Evolutionary conservation across 2,797 vertebrate genomes (phyloP), one percentile per base, ranked within the genome.

Genomic region (Crax fasciolata): DNA sequence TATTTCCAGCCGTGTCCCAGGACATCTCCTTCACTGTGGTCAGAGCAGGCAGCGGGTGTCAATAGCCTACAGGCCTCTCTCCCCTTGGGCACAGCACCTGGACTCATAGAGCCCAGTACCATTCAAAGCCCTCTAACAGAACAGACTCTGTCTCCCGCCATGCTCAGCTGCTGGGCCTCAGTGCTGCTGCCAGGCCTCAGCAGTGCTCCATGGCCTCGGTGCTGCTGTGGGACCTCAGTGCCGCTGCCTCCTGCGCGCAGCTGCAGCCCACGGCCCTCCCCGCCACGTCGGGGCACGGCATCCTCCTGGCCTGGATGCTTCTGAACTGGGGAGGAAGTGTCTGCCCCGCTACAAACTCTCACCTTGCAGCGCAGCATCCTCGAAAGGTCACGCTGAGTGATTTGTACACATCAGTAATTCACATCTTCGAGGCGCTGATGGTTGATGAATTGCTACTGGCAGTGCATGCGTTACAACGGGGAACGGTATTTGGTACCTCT

Each of bases 281-380:
- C 17, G n/a, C 19, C 0, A 0, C 0, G 0, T 23, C 51, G 62
- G 32, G 21, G 38, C 49, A 61, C 6, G 0, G n/a, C 15, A 14
- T 38, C 30, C 51, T 80, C 77, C 62, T 44, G 86, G 71, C 7
- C 20, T 57, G 16, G 6, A 44, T 71, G 23, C 24, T 74, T 87
- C 63, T 84, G 65, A 84, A 67, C 2, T 12, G 24, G 24, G 39
- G 51, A n/a, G 44, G 74, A 44, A 28, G 17, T 3, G 16, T 25
- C 61, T 62, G 46, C 62, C 24, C 54, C 57, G 27, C 5, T 21
- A 30, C 48, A 52, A 5, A 57, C 49, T 41, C 49, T 80, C 77
- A 71, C 27, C 75, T 76, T 79, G 52, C 59, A 80, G 70, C 51
- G 67, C 74, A 68, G 67, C 57, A 67, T 25, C 15, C 84, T 94